Conservation (phyloP, 2,113 vertebrate species). For the Bubo bubo region DNA sequence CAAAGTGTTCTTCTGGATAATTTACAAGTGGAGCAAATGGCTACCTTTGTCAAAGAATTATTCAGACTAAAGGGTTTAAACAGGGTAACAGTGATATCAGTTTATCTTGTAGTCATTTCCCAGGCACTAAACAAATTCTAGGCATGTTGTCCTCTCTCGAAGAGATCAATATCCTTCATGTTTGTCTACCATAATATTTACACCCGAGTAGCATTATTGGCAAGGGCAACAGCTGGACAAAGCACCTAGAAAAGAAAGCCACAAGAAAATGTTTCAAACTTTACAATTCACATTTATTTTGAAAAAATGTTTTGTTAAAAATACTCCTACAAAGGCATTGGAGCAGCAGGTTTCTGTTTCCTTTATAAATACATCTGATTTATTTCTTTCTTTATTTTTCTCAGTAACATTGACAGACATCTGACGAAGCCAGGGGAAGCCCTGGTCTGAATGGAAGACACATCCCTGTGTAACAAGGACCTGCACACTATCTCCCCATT, state of each 20-base stretch:
- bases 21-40: not conserved
- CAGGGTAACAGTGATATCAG: not conserved
- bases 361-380: slow-evolving; percentile 71
- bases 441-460: slow-evolving; percentile 61
- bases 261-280: slow-evolving; percentile 59
- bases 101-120: not conserved
- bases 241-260: slow-evolving; percentile 13
- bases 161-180: not conserved
- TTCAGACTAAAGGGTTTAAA: not conserved
- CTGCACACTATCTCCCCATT: slow-evolving; percentile 26
- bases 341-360: slow-evolving; percentile 68
- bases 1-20: not conserved
- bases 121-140: not conserved
- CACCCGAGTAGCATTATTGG: not conserved
- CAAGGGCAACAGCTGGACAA: not conserved
- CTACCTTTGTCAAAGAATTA: not conserved
- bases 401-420: slow-evolving; percentile 56
- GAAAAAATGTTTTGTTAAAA: slow-evolving; percentile 77
- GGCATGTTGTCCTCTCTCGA: not conserved
- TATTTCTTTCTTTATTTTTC: slow-evolving; percentile 55
- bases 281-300: slow-evolving; percentile 84
- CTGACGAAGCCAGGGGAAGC: slow-evolving; percentile 40
- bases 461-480: slow-evolving; percentile 48
- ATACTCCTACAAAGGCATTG: slow-evolving; percentile 81
- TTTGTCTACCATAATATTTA: not conserved